Percentiles rank a stretch among this genome's conserved stretches.
Evolutionary conservation across 2,113 vertebrate genomes (phyloP).

Genomic region (Macaca mulatta): DNA sequence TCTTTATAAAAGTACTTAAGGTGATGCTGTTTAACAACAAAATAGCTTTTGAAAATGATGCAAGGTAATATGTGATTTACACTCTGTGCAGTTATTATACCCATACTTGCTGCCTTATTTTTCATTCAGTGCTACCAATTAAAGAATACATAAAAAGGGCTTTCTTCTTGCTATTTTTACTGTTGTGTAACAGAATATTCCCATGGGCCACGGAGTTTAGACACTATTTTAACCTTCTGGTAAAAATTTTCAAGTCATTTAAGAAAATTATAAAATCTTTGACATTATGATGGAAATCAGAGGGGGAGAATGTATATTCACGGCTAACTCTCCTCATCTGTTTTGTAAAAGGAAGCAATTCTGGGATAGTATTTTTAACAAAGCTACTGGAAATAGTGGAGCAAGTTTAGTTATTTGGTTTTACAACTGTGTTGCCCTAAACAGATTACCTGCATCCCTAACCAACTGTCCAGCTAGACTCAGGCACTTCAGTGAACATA

Average conservation of each 20-base stretch:
- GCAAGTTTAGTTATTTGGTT: not conserved
- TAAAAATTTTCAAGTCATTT: constrained; percentile 16
- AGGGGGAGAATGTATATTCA: not conserved
- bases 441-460: not conserved
- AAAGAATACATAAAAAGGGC: not conserved
- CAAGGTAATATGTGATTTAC: not conserved
- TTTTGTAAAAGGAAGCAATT: constrained; percentile 39
- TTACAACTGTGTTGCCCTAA: not conserved
- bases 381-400: constrained; percentile 7
- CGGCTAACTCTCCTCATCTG: not conserved
- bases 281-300: not conserved
- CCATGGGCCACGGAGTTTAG: not conserved
- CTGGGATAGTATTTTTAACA: not conserved
- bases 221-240: constrained; percentile 31
- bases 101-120: not conserved
- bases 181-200: not conserved
- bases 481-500: not conserved
- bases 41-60: not conserved
- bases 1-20: not conserved
- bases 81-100: not conserved
- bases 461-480: not conserved
- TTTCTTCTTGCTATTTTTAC: constrained; percentile 17
- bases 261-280: constrained; percentile 21
- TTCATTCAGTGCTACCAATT: constrained; percentile 2
- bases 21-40: constrained; percentile 21